Evolutionary conservation across 2,888 invertebrate species (phyloP).

Genomic region (Andrena marginata): DNA sequence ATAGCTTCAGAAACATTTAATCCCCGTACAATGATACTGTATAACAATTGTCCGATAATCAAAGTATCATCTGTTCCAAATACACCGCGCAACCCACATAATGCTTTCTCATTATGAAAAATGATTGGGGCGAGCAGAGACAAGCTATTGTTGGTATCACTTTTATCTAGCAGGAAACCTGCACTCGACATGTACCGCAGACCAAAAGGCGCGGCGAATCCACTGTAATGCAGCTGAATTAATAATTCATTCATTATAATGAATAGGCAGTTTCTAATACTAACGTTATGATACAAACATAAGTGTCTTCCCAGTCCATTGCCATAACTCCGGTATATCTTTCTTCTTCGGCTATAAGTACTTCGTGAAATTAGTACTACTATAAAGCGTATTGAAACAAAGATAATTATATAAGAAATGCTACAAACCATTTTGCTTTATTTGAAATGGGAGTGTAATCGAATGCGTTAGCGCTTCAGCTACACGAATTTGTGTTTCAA

Average conservation of each 20-base stretch:
- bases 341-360: constrained; percentile 82
- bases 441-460: constrained; percentile 45
- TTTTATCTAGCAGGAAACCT: constrained; percentile 87
- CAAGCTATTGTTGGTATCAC: constrained; percentile 72
- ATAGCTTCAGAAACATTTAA: constrained; percentile 85
- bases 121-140: constrained; percentile 76
- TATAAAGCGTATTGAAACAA: not conserved
- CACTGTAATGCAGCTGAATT: constrained; percentile 82
- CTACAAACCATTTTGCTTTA: constrained; percentile 68
- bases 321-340: constrained; percentile 88
- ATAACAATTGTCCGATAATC: constrained; percentile 86
- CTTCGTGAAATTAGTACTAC: constrained; percentile 10
- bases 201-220: constrained; percentile 87
- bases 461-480: constrained; percentile 73
- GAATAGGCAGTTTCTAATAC: constrained; percentile 72
- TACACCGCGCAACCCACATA: constrained; percentile 86
- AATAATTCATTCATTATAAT: constrained; percentile 10
- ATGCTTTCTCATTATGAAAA: constrained; percentile 75
- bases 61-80: constrained; percentile 86
- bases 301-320: constrained; percentile 89
- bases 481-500: constrained; percentile 74
- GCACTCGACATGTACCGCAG: constrained; percentile 85
- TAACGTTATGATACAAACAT: constrained; percentile 90
- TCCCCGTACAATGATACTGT: constrained; percentile 84
- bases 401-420: not conserved